Conservation (phyloP, 2,888 invertebrate species). For the Tachina grossa region DNA sequence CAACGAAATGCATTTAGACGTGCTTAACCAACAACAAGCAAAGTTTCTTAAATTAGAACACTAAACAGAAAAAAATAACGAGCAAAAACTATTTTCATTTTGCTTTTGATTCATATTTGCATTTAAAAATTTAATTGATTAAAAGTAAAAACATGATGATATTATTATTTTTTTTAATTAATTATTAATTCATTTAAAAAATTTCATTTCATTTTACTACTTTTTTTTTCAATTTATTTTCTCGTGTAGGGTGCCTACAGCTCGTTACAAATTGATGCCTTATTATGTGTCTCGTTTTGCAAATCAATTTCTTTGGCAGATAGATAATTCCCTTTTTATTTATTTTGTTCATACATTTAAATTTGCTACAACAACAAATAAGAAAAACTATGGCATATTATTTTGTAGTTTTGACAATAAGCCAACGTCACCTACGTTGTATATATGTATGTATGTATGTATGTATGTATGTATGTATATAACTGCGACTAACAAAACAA, state of each 20-base stretch:
- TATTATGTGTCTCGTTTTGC: background rate
- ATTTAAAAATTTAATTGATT: no score
- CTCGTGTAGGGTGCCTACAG: background rate
- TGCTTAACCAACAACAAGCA: no score
- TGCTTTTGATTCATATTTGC: no score
- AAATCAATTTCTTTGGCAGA: conserved; percentile 41
- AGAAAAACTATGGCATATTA: background rate
- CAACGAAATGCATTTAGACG: no score
- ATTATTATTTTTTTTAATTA: no score
- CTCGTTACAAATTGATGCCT: conserved; percentile 13
- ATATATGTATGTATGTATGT: no score
- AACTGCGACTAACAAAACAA: background rate
- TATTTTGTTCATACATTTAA: conserved; percentile 23
- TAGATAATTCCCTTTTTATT: conserved; percentile 23
- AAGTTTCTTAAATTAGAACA: no score
- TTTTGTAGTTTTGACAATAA: conserved; percentile 42
- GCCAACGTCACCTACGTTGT: background rate
- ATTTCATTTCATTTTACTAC: no score
- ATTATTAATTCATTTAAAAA: background rate
- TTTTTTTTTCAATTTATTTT: background rate
- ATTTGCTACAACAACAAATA: conserved; percentile 58
- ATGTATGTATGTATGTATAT: no score
- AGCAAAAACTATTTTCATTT: no score
- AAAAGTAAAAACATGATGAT: no score
- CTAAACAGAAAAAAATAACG: no score